Evolutionary conservation across 2,113 vertebrate species (phyloP).

Genomic region (Rhodinocichla rosea): DNA sequence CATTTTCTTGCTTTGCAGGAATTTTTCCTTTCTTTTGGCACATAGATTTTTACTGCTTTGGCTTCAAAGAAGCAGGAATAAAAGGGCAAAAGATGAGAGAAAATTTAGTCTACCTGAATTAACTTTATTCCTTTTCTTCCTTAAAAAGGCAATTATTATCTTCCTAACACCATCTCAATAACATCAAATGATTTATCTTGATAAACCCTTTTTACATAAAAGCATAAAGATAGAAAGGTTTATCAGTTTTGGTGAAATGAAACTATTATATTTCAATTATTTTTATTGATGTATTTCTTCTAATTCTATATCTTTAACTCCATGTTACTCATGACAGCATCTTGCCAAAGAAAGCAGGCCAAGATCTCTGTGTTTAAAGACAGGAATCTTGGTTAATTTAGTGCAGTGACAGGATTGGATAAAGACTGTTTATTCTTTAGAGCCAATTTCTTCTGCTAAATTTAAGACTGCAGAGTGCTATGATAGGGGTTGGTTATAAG

Average conservation of each 20-base stretch:
- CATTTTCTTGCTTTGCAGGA: background rate
- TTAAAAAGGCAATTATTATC: background rate
- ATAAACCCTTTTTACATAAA: background rate
- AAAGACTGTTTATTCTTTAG: background rate
- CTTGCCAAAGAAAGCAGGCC: background rate
- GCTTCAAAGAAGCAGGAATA: background rate
- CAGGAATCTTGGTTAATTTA: background rate
- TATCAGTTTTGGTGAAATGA: background rate
- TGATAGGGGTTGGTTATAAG: background rate
- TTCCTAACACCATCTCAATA: background rate
- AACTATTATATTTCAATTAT: background rate
- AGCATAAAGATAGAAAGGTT: background rate
- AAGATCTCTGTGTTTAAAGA: background rate
- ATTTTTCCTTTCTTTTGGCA: background rate
- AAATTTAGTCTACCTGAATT: background rate
- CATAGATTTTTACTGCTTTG: background rate
- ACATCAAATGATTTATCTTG: background rate
- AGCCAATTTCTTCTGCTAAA: background rate
- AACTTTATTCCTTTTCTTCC: background rate
- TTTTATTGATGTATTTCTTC: background rate
- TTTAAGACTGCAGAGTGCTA: background rate
- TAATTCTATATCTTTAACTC: background rate
- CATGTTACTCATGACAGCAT: rapidly evolving
- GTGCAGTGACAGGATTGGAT: background rate
- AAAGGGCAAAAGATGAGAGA: background rate